These are phyloP conservation scores for Eurypyga helias DNA, from an alignment of 2,113 vertebrate genomes.

Conservation along the genomic window DNA sequence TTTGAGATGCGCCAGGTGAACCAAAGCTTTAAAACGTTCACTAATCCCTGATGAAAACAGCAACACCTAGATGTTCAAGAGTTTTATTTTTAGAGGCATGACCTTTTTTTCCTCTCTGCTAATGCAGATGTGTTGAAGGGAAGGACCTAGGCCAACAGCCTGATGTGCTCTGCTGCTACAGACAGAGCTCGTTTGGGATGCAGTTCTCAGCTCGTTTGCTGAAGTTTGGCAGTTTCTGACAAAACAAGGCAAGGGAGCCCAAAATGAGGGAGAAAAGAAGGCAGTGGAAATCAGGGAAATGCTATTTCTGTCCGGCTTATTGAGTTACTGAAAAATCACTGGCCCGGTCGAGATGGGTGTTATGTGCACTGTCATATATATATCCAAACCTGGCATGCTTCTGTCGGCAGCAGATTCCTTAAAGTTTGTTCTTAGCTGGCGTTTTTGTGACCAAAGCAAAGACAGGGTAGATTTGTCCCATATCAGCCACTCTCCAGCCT, in stretches of 20 bases:
- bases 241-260: background rate
- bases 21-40: background rate
- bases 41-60: background rate
- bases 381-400: background rate
- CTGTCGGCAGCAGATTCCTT: background rate
- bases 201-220: background rate
- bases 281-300: background rate
- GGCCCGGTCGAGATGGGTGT: background rate
- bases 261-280: background rate
- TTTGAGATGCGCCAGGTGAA: background rate
- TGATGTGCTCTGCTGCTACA: background rate
- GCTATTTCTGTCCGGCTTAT: background rate
- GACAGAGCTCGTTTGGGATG: background rate
- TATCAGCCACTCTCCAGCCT: background rate
- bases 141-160: background rate
- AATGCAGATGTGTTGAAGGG: background rate
- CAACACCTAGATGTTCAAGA: background rate
- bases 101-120: background rate
- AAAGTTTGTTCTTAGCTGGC: background rate
- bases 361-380: background rate
- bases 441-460: background rate
- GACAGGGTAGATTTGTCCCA: background rate
- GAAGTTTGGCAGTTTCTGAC: background rate
- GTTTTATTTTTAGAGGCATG: background rate
- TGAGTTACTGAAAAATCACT: background rate